A percentile compares a stretch with the other conserved stretches of the same genome.
phyloP scores from a whole-genome alignment of 2,113 vertebrate genomes.

The Sturnus vulgaris region DNA sequence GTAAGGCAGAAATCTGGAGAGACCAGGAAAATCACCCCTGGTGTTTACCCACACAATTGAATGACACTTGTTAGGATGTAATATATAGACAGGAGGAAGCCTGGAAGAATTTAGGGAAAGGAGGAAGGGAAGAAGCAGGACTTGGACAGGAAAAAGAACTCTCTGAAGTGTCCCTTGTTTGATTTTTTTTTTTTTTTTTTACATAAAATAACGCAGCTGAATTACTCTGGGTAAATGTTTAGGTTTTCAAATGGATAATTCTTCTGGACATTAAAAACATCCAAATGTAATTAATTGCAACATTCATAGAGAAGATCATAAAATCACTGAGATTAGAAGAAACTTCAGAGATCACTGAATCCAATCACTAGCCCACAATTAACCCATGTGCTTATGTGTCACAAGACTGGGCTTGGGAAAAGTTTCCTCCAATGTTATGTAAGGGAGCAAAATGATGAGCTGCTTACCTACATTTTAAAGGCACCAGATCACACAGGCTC shows the following conservation, averaged over 20 bases:
- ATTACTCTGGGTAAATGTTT: neutral
- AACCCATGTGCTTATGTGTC: neutral
- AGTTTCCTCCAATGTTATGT: neutral
- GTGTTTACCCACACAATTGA: neutral
- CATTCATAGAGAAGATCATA: neutral
- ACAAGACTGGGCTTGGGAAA: neutral
- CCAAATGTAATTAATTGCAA: neutral
- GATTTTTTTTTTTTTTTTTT: neutral
- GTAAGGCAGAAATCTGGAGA: neutral
- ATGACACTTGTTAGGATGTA: neutral
- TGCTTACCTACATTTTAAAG: neutral
- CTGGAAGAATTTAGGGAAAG: neutral
- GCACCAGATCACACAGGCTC: neutral
- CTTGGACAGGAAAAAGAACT: neutral
- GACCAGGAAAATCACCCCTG: neutral
- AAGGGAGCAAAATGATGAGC: constrained; percentile 5
- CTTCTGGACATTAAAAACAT: neutral
- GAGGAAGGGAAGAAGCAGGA: neutral
- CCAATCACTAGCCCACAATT: neutral
- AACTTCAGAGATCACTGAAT: neutral
- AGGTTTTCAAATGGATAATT: neutral
- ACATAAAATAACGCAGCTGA: neutral
- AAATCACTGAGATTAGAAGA: neutral
- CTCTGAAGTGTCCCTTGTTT: neutral
- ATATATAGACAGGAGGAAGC: neutral